Percentiles rank a stretch among this genome's conserved stretches.
Evolutionary conservation across 2,113 vertebrate genomes (phyloP).

Genomic region (Macrotus californicus): DNA sequence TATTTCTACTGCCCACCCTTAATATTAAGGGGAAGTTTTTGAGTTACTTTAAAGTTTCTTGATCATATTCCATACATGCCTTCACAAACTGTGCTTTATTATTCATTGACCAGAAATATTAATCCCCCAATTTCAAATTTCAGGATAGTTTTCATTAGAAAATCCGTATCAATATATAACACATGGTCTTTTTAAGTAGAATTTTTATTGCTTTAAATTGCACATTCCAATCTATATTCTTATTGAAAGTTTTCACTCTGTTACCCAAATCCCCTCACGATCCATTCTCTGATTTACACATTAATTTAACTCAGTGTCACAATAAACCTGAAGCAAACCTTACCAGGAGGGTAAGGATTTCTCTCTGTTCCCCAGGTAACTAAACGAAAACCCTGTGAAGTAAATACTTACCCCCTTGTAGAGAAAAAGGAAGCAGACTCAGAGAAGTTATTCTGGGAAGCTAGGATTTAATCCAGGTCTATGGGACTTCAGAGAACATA

Average conservation of each 20-base stretch:
- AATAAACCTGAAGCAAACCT: neutral
- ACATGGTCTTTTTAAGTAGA: neutral
- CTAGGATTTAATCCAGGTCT: neutral
- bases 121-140: neutral
- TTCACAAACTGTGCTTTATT: slow-evolving; percentile 1
- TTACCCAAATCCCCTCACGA: neutral
- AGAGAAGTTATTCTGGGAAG: neutral
- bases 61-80: neutral
- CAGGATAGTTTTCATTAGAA: neutral
- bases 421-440: neutral
- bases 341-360: neutral
- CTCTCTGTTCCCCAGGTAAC: neutral
- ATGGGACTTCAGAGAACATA: neutral
- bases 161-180: neutral
- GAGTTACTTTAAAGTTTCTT: neutral
- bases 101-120: neutral
- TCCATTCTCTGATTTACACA: neutral
- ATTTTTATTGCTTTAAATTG: neutral
- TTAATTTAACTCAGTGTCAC: neutral
- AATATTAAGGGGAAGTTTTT: neutral
- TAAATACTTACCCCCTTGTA: neutral
- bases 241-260: neutral
- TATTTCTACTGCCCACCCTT: neutral
- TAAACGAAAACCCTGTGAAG: neutral
- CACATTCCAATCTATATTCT: neutral